Evolutionary conservation across 2,113 vertebrate species (phyloP).

Genomic region (Hippocampus barbouri): DNA sequence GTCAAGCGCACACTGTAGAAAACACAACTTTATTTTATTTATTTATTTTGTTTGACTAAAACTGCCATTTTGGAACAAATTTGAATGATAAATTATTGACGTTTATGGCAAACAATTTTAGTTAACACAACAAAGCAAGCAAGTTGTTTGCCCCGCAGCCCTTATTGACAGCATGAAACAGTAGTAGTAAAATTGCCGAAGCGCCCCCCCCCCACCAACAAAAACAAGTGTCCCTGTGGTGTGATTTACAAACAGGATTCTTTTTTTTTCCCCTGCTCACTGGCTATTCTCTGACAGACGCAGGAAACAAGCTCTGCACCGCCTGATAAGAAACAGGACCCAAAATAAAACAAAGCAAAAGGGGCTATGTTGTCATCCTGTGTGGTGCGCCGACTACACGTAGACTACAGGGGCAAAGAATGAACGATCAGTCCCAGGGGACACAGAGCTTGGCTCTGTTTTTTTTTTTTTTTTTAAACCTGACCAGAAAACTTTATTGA

Average conservation of each 20-base stretch:
- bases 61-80: too few species aligned
- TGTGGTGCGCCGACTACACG: neutral
- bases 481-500: too few species aligned
- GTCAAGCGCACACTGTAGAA: constrained; percentile 10
- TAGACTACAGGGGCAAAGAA: too few species aligned
- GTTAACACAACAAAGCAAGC: too few species aligned
- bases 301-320: constrained; percentile 60
- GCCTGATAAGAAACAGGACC: constrained; percentile 58
- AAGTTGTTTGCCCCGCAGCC: constrained; percentile 11
- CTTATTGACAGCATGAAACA: constrained; percentile 65
- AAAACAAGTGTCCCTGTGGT: constrained; percentile 37
- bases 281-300: constrained; percentile 55
- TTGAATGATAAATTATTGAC: too few species aligned
- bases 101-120: too few species aligned
- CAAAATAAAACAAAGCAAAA: constrained; percentile 21
- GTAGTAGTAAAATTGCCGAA: constrained; percentile 63
- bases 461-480: too few species aligned
- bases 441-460: too few species aligned
- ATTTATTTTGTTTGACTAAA: too few species aligned
- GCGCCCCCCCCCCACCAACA: constrained; percentile 30
- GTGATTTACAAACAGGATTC: constrained; percentile 68
- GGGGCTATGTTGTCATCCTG: neutral
- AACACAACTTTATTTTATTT: neutral
- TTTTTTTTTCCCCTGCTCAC: constrained; percentile 27
- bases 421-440: too few species aligned